A percentile compares a stretch with the other conserved stretches of the same genome.
These are phyloP conservation scores for Drosophila lutescens DNA, from an alignment of 2,888 invertebrate species.

Conservation along the genomic window DNA sequence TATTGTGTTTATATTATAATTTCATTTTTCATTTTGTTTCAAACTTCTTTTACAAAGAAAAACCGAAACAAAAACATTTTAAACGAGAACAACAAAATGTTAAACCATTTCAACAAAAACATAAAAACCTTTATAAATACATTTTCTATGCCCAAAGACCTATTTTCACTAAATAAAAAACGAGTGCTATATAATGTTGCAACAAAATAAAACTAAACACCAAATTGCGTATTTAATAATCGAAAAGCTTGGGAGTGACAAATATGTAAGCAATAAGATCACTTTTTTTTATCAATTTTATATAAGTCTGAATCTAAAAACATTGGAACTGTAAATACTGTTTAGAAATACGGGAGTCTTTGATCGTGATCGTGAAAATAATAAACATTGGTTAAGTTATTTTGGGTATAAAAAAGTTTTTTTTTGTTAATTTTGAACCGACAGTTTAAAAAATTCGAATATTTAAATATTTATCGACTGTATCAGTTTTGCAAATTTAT, in stretches of 20 bases:
- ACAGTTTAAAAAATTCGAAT: no score
- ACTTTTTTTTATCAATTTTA: not conserved
- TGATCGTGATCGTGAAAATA: not conserved
- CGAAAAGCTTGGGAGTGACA: slow-evolving; percentile 3
- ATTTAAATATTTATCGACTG: no score
- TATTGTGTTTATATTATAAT: slow-evolving; percentile 19
- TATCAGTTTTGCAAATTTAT: not conserved
- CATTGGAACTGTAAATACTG: slow-evolving; percentile 9
- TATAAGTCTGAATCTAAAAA: slow-evolving; percentile 1
- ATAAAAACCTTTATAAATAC: slow-evolving; percentile 34
- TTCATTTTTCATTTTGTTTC: slow-evolving; percentile 18
- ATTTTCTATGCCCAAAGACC: slow-evolving; percentile 31
- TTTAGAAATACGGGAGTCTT: not conserved
- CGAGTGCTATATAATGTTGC: slow-evolving; percentile 19
- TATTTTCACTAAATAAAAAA: slow-evolving; percentile 47
- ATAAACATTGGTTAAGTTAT: not conserved
- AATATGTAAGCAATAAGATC: not conserved
- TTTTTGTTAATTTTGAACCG: not conserved
- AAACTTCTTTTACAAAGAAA: slow-evolving; percentile 3
- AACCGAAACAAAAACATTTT: slow-evolving; percentile 5
- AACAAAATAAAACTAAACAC: slow-evolving; percentile 2
- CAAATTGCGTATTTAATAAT: slow-evolving; percentile 34
- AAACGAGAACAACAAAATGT: slow-evolving; percentile 31
- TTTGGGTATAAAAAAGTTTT: no score
- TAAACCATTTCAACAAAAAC: slow-evolving; percentile 27